Percentiles rank a stretch among this genome's conserved stretches.
phyloP scores from a whole-genome alignment of 2,888 invertebrate genomes.

The Hirtodrosophila confusa region DNA sequence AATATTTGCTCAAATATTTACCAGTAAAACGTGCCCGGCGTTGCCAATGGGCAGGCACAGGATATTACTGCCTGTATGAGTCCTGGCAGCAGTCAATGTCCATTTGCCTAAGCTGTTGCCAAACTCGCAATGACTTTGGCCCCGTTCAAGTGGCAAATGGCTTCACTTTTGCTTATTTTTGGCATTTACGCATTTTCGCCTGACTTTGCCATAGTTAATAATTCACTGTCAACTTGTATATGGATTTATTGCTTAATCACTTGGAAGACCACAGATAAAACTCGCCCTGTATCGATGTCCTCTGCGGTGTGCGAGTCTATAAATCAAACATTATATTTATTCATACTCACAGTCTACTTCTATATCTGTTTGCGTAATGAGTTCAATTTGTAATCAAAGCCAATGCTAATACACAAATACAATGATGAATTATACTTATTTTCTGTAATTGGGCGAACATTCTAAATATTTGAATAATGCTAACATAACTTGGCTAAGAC shows the following conservation, averaged over 20 bases:
- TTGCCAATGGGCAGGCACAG: slow-evolving; percentile 31
- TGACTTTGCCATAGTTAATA: slow-evolving; percentile 49
- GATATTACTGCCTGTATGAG: slow-evolving; percentile 12
- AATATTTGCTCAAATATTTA: slow-evolving; percentile 71
- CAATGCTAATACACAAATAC: slow-evolving; percentile 6
- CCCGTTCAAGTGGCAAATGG: slow-evolving; percentile 40
- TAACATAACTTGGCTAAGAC: too few relatives aligned
- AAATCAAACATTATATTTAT: slow-evolving; percentile 57
- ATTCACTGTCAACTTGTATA: slow-evolving; percentile 69
- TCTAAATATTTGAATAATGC: not conserved
- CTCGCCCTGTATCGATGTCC: slow-evolving; percentile 30
- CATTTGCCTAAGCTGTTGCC: slow-evolving; percentile 28
- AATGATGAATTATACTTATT: slow-evolving; percentile 16
- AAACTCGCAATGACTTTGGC: slow-evolving; percentile 23
- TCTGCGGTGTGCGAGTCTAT: slow-evolving; percentile 19
- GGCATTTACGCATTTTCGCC: slow-evolving; percentile 30
- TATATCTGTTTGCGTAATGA: slow-evolving; percentile 19
- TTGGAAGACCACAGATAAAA: slow-evolving; percentile 72
- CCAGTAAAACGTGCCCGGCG: slow-evolving; percentile 56
- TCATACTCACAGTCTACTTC: not conserved
- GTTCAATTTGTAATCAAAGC: slow-evolving; percentile 41
- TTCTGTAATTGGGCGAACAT: slow-evolving; percentile 5
- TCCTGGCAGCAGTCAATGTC: slow-evolving; percentile 10
- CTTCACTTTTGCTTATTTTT: slow-evolving; percentile 39
- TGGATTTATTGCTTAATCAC: slow-evolving; percentile 75